Evolutionary conservation across 2,113 vertebrate genomes (phyloP).

Genomic region (Eubucco bourcierii): DNA sequence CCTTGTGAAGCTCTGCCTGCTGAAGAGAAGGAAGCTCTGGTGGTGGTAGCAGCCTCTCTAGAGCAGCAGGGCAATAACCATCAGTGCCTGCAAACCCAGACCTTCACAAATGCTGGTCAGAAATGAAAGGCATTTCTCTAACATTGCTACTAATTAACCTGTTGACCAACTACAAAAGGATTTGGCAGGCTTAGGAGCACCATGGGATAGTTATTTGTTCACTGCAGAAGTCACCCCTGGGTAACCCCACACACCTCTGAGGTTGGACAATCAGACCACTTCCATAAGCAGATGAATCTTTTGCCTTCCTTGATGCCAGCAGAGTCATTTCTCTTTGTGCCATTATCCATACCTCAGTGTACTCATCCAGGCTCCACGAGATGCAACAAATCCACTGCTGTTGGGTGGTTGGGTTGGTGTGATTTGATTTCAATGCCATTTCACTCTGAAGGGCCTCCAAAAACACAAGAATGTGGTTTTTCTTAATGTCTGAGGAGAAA

Average conservation of each 20-base stretch:
- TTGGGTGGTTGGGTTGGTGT: neutral
- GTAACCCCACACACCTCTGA: neutral
- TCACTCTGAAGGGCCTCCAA: neutral
- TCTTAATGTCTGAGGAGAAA: neutral
- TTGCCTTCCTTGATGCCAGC: neutral
- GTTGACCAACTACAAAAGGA: neutral
- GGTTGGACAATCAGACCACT: neutral
- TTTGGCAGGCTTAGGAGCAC: neutral
- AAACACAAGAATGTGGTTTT: neutral
- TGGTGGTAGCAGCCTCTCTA: neutral
- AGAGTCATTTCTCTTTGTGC: neutral
- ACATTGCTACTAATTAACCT: slow-evolving; percentile 10
- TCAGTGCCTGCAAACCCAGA: slow-evolving; percentile 4
- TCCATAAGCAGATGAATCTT: neutral
- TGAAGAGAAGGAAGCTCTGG: neutral
- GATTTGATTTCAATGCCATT: neutral
- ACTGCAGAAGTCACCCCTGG: neutral
- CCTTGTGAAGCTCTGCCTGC: neutral
- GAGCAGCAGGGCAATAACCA: neutral
- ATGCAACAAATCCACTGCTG: neutral
- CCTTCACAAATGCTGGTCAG: neutral
- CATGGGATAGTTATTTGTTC: neutral
- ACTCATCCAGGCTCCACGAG: neutral
- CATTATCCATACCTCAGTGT: neutral
- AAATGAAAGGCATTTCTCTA: slow-evolving; percentile 10